Percentiles rank a stretch among this genome's conserved stretches.
Conservation (phyloP, 2,113 vertebrate species). For the Zootoca vivipara region DNA sequence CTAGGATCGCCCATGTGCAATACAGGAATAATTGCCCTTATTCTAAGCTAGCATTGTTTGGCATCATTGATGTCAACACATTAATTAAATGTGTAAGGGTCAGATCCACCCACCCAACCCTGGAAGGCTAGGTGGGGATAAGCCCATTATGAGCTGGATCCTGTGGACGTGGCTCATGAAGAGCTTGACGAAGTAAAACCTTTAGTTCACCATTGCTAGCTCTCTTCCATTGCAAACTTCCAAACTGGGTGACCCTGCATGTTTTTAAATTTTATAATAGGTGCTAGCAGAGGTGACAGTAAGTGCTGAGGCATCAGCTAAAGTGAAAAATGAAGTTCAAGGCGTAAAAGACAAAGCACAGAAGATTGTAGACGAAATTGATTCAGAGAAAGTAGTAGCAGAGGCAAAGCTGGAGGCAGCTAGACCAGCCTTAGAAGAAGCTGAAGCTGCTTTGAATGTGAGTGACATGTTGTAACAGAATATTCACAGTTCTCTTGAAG, state of each 20-base stretch:
- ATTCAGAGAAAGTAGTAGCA: conserved; percentile 80
- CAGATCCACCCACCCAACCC: too few species aligned
- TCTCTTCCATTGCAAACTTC: not conserved
- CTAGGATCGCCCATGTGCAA: not conserved
- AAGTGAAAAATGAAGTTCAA: conserved; percentile 86
- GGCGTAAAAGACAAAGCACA: conserved; percentile 86
- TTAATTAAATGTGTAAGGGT: not conserved
- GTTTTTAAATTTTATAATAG: conserved; percentile 47
- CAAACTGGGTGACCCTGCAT: not conserved
- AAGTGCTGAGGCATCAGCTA: conserved; percentile 83
- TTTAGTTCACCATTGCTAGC: not conserved
- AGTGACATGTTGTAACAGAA: conserved; percentile 29
- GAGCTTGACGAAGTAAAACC: not conserved
- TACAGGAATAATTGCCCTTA: not conserved
- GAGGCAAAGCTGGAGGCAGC: conserved; percentile 84
- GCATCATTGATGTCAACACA: not conserved
- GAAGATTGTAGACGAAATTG: conserved; percentile 85
- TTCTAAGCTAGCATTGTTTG: not conserved
- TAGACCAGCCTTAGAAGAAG: conserved; percentile 81
- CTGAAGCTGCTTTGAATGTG: conserved; percentile 85
- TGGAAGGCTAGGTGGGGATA: not conserved
- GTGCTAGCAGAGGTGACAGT: conserved; percentile 82
- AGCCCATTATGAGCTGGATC: not conserved
- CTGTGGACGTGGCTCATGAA: not conserved
- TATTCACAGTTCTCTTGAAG: not conserved